Base-by-base conservation (phyloP, 2,113 vertebrate genomes). In the Turnix velox region DNA sequence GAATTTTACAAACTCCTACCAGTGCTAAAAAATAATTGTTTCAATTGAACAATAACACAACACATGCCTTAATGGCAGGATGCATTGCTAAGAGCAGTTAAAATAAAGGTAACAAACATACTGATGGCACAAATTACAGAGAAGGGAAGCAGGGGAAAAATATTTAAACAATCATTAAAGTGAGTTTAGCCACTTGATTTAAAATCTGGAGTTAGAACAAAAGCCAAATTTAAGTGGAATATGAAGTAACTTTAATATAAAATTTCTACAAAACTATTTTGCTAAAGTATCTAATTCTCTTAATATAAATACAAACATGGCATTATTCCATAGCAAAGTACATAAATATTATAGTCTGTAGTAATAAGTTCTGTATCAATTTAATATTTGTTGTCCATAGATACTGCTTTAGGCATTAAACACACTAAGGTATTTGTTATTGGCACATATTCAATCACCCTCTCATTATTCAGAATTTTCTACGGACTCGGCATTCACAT, bases 131-230 rank as follows among this genome's bases (percentile, higher is more conserved):
- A 62, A 51, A 59, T 0, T 37, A 10, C 55, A 11, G 22, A 80
- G 9, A 0, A 0, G 3, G 4, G 1, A 6, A 10, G 6, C n/a
- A n/a, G 3, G 15, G 7, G 18, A 27, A 23, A 46, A 51, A 12
- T 51, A 35, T 14, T 4, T 6, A 49, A 81, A 61, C n/a, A 54
- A 77, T 42, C 27, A 28, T 12, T 31, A 40, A 24, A 13, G 16
- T 35, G 18, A 84, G 5, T 67, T 84, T 54, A 69, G 42, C 4
- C 18, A 73, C 4, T 4, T 8, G 10, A 84, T 71, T 55, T 72
- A 75, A 89, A 84, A 84, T 25, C 31, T 18, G 8, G 4, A 79
- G 31, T 25, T 43, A 59, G 16, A 46, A 5, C 12, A 46, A 67
- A 87, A 55, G 40, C 18, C 51, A 27, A 20, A 58, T 5, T 33